Conservation (phyloP, 2,888 invertebrate genomes). For the Zeuzera pyrina region DNA sequence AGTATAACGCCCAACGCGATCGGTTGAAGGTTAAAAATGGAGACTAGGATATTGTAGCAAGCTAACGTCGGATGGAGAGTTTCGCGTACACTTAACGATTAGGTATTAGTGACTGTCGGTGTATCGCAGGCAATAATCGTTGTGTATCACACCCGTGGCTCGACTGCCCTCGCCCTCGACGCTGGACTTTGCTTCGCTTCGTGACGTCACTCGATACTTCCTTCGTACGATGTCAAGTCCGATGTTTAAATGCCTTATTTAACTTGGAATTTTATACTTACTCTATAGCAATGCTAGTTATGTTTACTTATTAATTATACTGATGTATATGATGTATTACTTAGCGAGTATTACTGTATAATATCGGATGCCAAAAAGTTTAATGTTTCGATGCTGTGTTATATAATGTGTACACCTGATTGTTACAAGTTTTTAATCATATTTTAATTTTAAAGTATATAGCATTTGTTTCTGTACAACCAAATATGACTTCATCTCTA, state of each 20-base stretch:
- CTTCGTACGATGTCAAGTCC: constrained; percentile 18
- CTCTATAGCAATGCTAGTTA: constrained; percentile 39
- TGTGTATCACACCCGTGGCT: constrained; percentile 9
- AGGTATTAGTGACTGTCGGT: constrained; percentile 26
- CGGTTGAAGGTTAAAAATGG: too few relatives aligned
- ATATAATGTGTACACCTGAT: constrained; percentile 26
- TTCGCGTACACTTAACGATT: background rate
- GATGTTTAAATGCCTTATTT: constrained; percentile 28
- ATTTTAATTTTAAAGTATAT: constrained; percentile 24
- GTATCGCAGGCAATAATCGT: constrained; percentile 46
- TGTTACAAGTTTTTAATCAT: constrained; percentile 29
- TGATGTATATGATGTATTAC: constrained; percentile 14
- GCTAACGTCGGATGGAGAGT: background rate
- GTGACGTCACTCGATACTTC: constrained; percentile 5
- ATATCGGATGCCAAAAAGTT: constrained; percentile 50
- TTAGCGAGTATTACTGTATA: constrained; percentile 25
- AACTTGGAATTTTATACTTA: constrained; percentile 27
- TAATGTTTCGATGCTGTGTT: constrained; percentile 33
- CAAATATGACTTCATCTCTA: too few relatives aligned
- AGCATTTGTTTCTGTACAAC: too few relatives aligned
- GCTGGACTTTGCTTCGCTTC: background rate
- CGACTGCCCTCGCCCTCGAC: background rate
- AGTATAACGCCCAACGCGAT: too few relatives aligned
- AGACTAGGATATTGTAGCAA: too few relatives aligned
- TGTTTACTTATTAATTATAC: constrained; percentile 26